Conservation (phyloP, 1,140 invertebrate genomes). For the Hermetia illucens region DNA sequence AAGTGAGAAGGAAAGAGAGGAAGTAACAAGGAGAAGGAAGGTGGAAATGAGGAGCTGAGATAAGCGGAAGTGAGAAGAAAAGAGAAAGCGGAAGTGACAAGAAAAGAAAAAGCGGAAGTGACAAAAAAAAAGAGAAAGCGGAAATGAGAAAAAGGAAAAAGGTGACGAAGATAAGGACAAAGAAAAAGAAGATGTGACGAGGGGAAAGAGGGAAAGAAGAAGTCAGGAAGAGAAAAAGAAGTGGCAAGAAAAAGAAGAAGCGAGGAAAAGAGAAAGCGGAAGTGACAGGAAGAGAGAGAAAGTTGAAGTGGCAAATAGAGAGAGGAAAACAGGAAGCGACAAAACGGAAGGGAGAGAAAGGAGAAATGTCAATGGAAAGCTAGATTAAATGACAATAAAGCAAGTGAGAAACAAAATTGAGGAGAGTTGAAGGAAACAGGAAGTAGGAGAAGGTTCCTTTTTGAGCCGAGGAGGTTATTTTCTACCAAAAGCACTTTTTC, state of each 20-base stretch:
- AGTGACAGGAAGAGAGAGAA: not conserved
- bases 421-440: too few species aligned
- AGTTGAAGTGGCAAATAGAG: not conserved
- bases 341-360: not conserved
- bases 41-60: not conserved
- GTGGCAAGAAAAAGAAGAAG: not conserved
- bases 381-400: too few species aligned
- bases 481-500: too few species aligned
- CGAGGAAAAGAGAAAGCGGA: slow-evolving; percentile 1
- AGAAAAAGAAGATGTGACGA: not conserved
- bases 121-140: too few species aligned
- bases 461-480: too few species aligned
- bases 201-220: slow-evolving; percentile 1
- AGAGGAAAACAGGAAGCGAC: slow-evolving; percentile 2
- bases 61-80: not conserved
- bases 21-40: not conserved
- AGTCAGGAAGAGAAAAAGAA: not conserved
- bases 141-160: too few species aligned
- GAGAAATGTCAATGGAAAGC: not conserved
- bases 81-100: not conserved
- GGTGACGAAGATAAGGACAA: not conserved
- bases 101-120: not conserved
- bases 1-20: not conserved
- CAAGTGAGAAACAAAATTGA: too few species aligned
- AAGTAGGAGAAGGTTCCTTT: too few species aligned